These are phyloP conservation scores for Macrochelys suwanniensis DNA, from an alignment of 2,797 vertebrate species.

Conservation along the genomic window DNA sequence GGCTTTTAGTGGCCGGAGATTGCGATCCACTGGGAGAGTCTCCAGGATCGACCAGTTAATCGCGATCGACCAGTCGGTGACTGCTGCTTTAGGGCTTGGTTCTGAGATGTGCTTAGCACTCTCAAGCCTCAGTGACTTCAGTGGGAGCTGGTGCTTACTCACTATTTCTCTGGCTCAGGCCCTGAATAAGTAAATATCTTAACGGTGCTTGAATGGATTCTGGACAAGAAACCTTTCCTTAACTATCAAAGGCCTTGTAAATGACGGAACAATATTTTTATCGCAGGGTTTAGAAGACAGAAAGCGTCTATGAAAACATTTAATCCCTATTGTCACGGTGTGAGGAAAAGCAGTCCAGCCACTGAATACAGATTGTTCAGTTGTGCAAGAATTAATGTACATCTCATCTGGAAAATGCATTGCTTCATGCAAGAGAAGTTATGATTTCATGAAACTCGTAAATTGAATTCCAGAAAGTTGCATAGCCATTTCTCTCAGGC, in stretches of 20 bases:
- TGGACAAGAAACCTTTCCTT: background rate
- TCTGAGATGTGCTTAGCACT: fast-evolving
- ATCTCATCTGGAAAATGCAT: slow-evolving; percentile 8
- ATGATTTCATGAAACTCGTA: background rate
- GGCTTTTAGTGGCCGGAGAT: too few species aligned
- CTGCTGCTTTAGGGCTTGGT: background rate
- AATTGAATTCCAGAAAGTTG: background rate
- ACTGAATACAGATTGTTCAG: background rate
- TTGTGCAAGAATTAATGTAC: background rate
- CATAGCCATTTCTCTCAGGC: background rate
- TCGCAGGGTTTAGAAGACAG: background rate
- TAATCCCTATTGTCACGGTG: slow-evolving; percentile 15
- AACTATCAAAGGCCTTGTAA: background rate
- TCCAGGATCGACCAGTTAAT: too few species aligned
- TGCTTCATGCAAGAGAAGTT: background rate
- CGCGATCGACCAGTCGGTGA: too few species aligned
- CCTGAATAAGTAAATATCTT: background rate
- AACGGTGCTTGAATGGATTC: background rate
- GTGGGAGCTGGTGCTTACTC: background rate
- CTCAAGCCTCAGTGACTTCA: background rate
- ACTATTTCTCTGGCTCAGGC: background rate
- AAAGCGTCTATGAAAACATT: background rate
- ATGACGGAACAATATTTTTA: background rate
- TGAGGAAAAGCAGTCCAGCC: slow-evolving; percentile 21
- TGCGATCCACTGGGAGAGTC: too few species aligned